A percentile compares a stretch with the other conserved stretches of the same genome.
These are phyloP conservation scores for Brachylomia viminalis DNA, from an alignment of 2,888 invertebrate species.

Conservation along the genomic window DNA sequence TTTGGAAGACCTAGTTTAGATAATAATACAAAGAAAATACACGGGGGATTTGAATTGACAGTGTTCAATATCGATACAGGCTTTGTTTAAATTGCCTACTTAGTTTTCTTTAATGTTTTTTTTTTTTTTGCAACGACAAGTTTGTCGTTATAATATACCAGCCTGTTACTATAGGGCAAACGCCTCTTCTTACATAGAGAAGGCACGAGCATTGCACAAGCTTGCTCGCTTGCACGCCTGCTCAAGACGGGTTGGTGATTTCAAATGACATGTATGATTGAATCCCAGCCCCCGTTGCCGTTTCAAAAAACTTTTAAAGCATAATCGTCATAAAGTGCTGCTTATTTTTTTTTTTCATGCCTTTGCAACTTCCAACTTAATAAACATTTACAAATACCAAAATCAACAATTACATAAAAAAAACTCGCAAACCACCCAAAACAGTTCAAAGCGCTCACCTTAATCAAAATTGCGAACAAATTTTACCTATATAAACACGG, in stretches of 20 bases:
- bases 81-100: neutral
- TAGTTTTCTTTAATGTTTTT: neutral
- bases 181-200: neutral
- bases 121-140: too few relatives aligned
- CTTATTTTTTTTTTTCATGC: neutral
- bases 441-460: neutral
- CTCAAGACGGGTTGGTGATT: neutral
- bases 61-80: neutral
- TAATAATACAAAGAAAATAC: conserved; percentile 15
- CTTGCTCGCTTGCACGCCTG: neutral
- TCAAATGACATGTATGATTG: neutral
- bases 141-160: neutral
- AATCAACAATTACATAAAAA: neutral
- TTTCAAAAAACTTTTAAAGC: neutral
- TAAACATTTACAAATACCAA: too few relatives aligned
- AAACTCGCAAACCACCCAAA: neutral
- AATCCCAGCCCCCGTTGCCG: neutral
- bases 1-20: conserved; percentile 16
- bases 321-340: neutral
- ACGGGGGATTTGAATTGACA: conserved; percentile 1
- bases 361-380: too few relatives aligned
- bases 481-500: conserved; percentile 14
- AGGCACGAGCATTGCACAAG: neutral
- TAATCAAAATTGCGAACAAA: neutral
- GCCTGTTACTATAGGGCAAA: neutral